Conservation (phyloP, 2,797 vertebrate genomes). For the Epinephelus malabaricus region DNA sequence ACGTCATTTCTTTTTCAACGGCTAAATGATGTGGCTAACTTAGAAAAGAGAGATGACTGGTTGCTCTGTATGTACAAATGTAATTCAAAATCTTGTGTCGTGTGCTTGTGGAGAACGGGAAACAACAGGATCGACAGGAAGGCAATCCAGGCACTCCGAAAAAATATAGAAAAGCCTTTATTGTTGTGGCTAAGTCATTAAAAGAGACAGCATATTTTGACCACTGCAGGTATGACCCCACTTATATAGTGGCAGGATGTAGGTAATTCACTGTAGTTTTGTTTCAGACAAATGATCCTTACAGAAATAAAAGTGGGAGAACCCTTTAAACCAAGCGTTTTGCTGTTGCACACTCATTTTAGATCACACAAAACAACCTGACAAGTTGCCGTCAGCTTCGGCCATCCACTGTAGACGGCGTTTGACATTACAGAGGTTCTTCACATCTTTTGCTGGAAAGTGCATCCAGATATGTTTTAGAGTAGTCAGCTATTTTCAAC, state of each 20-base stretch:
- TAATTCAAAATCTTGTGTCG: too few relatives aligned
- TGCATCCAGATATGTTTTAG: conserved; percentile 53
- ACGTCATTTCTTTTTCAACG: neutral
- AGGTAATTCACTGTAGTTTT: neutral
- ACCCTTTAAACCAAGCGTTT: conserved; percentile 15
- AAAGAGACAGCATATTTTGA: too few relatives aligned
- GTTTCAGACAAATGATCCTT: neutral
- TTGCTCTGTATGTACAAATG: too few relatives aligned
- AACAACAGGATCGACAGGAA: too few relatives aligned
- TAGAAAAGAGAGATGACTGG: too few relatives aligned
- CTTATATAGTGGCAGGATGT: too few relatives aligned
- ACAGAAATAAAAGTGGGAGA: conserved; percentile 4
- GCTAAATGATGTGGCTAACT: neutral
- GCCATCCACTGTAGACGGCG: conserved; percentile 23
- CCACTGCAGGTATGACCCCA: too few relatives aligned
- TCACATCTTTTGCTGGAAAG: conserved; percentile 53
- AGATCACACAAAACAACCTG: conserved; percentile 49
- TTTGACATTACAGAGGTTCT: conserved; percentile 47
- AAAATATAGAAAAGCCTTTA: too few relatives aligned
- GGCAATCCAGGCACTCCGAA: too few relatives aligned
- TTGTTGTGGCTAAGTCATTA: too few relatives aligned
- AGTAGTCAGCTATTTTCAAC: conserved; percentile 71
- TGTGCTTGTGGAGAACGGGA: too few relatives aligned
- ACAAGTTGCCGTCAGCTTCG: conserved; percentile 54
- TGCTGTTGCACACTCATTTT: conserved; percentile 46